These are phyloP conservation scores for Dasyornis broadbenti DNA, from an alignment of 2,113 vertebrate species.

Conservation along the genomic window DNA sequence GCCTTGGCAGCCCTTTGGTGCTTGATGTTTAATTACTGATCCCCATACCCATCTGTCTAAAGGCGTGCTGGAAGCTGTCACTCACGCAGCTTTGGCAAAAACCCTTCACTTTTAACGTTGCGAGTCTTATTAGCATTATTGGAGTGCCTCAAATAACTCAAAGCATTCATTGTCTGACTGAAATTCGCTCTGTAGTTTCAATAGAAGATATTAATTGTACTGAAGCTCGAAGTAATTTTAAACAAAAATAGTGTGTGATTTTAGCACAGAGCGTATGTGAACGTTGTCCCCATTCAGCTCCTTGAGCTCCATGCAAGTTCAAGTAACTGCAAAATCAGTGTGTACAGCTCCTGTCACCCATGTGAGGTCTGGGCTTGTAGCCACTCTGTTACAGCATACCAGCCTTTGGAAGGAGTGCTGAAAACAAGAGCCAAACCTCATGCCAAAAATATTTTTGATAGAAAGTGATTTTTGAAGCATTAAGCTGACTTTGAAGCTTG, in stretches of 20 bases:
- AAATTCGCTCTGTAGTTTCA: background rate
- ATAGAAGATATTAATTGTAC: background rate
- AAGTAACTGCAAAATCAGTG: background rate
- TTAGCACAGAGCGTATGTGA: background rate
- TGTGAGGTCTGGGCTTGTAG: background rate
- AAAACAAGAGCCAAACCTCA: conserved; percentile 7
- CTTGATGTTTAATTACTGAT: background rate
- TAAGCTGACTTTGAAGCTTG: conserved; percentile 3
- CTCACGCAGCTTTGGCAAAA: background rate
- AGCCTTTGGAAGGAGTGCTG: background rate
- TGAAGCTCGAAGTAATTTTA: background rate
- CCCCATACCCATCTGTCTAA: background rate
- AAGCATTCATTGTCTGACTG: background rate
- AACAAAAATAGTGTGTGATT: background rate
- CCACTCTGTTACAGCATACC: background rate
- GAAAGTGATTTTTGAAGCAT: background rate
- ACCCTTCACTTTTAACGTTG: background rate
- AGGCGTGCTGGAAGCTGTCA: background rate
- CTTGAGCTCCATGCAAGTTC: background rate
- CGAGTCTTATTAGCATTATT: background rate
- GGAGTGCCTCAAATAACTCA: background rate
- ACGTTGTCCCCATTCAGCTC: background rate
- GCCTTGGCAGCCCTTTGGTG: background rate
- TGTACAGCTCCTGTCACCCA: background rate
- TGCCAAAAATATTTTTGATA: conserved; percentile 14